These are phyloP conservation scores for Sialia sialis DNA, from an alignment of 2,113 vertebrate genomes.

Conservation along the genomic window DNA sequence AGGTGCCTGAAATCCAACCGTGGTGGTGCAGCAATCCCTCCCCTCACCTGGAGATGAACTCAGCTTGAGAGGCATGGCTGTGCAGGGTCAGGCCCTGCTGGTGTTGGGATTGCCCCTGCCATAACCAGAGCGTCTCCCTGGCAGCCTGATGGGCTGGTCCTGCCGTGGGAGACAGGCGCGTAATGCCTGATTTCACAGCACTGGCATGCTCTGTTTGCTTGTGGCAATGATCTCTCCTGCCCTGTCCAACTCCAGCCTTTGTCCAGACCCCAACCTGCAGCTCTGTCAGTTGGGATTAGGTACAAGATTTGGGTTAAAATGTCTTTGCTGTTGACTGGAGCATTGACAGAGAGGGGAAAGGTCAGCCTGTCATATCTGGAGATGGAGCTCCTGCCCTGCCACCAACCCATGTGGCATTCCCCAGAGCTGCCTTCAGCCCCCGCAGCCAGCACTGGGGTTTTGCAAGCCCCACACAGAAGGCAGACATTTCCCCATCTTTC, in stretches of 20 bases:
- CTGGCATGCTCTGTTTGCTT: background rate
- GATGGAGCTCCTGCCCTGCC: background rate
- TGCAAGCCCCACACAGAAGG: background rate
- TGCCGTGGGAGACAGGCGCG: background rate
- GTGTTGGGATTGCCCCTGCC: background rate
- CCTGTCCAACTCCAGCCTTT: background rate
- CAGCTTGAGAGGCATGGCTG: background rate
- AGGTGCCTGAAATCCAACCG: constrained; percentile 70
- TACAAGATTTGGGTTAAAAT: background rate
- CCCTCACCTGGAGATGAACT: constrained; percentile 76
- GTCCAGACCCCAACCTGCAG: background rate
- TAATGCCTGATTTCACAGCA: constrained; percentile 62
- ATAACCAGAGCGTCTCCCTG: background rate
- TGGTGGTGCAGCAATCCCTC: constrained; percentile 17
- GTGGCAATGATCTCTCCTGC: background rate
- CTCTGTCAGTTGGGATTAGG: constrained; percentile 24
- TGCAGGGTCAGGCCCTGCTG: constrained; percentile 39
- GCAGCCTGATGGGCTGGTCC: background rate
- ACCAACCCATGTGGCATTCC: background rate
- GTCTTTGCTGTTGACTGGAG: background rate
- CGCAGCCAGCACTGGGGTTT: background rate
- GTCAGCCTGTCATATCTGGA: background rate
- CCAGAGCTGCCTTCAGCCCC: background rate
- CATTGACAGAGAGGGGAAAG: background rate
- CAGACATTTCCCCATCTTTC: background rate